Evolutionary conservation across 2,113 vertebrate genomes (phyloP), one percentile per base, ranked within the genome.

Genomic region (Carassius auratus): DNA sequence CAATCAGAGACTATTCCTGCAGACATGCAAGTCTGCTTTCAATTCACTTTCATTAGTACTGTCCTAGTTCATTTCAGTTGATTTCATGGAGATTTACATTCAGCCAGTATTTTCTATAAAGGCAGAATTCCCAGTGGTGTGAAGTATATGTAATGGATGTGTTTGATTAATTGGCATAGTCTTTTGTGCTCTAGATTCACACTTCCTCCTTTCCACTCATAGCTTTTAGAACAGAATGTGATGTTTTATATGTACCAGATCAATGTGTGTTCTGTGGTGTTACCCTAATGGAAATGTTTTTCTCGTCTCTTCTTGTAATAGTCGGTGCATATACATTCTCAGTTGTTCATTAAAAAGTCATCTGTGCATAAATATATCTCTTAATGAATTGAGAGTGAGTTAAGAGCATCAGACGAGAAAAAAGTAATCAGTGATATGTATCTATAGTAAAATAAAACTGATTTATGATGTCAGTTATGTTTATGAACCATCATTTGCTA

Each of bases 11-110:
- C 17, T 66, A 62, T 57, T 57, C 57, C 57, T 50, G 57, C 73
- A 5, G 71, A 57, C 33, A 75, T 13, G 14, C 26, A 76, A 26
- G 17, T 57, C 9, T n/a, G 64, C 88, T 88, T 91, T 78, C 87
- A 89, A 90, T 90, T 90, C 90, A 88, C 90, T 90, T 86, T 85
- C n/a, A 64, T 89, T 88, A 89, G 81, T 81, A 86, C 19, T 23
- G 13, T 33, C 61, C 90, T 91, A 38, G 76, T 59, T 91, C 86
- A 88, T 86, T 93, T 91, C 89, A 38, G 76, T 59, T 91, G 86
- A 88, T 86, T 93, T 91, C 89, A 92, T 85, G 81, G 91, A 91
- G 91, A 90, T 93, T 92, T 64, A 38, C 78, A 2, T 81, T 81
- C 59, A 81, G 61, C 61, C 59, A 81, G 3, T 64, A 50, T 48